Evolutionary conservation across 2,888 invertebrate genomes (phyloP), one percentile per base, ranked within the genome.

Genomic region (Amitus sp.): DNA sequence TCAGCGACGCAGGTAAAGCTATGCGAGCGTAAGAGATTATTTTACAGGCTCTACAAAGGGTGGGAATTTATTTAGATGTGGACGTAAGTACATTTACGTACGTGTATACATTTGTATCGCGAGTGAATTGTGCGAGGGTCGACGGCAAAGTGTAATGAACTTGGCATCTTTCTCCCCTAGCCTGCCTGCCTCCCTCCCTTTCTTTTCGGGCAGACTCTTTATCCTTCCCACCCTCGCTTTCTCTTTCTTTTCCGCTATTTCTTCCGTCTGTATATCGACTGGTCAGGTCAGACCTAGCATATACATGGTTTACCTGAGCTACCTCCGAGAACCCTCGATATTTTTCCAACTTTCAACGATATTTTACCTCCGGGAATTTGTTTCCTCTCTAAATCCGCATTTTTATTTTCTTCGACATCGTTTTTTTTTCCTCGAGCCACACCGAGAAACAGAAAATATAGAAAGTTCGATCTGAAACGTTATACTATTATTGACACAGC

Each of bases 81-180:
- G 23, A 23, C 7, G 7, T 5, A 23, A 23, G 23, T 7, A 7
- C 23, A 5, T 7, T 23, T 42, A 17, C 13, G 39, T 13, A 39
- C 17, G 13, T 39, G 39, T 13, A 13, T 7, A 13, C 39, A 17
- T 23, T 23, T 23, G 2, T 39, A 13, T 17, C 15, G 7, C 4
- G 39, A 17, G 42, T 19, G 17, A 42, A 42, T 42, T 19, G 42
- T 20, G 42, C n/a, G n/a, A 19, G 42, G 42, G 19, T n/a, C 39
- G 15, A 13, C 12, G 39, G 12, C 19, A 19, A 20, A 20, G 42
- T 42, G 42, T 42, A 42, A 42, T 42, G 42, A 42, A 42, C 42
- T 42, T 19, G n/a, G 19, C 19, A 17, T 42, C 42, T 42, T 12
- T 42, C 19, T 42, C 18, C 34, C 34, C 13, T n/a, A 34, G 6